Conservation (phyloP, 2,113 vertebrate genomes). For the Sinocyclocheilus anophthalmus region DNA sequence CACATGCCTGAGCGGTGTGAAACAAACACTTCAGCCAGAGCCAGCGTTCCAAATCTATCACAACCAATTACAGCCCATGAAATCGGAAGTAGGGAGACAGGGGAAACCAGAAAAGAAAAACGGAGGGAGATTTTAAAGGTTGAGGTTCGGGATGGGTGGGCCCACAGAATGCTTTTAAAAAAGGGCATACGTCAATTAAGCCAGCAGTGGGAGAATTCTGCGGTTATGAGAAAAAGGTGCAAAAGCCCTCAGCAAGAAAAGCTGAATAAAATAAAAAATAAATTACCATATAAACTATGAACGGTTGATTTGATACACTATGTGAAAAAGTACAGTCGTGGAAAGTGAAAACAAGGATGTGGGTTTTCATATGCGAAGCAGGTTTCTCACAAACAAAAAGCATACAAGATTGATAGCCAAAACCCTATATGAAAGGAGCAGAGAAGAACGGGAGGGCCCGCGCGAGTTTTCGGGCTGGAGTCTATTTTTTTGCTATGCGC, state of each 20-base stretch:
- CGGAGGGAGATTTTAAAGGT: background rate
- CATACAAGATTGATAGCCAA: background rate
- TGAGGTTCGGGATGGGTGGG: constrained; percentile 41
- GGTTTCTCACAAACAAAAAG: constrained; percentile 7
- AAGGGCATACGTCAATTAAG: constrained; percentile 47
- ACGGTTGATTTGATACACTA: background rate
- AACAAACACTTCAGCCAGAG: constrained; percentile 6
- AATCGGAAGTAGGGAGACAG: background rate
- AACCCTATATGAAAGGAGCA: background rate
- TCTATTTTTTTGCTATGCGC: no score
- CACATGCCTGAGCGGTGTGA: constrained; percentile 11
- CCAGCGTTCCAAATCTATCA: constrained; percentile 2
- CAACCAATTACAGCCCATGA: background rate
- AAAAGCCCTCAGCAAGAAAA: background rate
- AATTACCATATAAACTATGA: background rate
- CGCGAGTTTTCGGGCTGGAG: no score
- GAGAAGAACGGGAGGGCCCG: no score
- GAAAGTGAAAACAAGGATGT: constrained; percentile 65
- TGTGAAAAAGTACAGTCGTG: background rate
- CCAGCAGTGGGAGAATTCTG: constrained; percentile 38
- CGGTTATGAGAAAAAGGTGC: background rate
- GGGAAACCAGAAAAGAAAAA: background rate
- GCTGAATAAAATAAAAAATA: background rate
- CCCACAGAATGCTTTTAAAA: constrained; percentile 61
- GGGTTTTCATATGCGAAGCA: constrained; percentile 59